Evolutionary conservation across 2,888 invertebrate genomes (phyloP), one percentile per base, ranked within the genome.

Genomic region (Diogma glabrata): DNA sequence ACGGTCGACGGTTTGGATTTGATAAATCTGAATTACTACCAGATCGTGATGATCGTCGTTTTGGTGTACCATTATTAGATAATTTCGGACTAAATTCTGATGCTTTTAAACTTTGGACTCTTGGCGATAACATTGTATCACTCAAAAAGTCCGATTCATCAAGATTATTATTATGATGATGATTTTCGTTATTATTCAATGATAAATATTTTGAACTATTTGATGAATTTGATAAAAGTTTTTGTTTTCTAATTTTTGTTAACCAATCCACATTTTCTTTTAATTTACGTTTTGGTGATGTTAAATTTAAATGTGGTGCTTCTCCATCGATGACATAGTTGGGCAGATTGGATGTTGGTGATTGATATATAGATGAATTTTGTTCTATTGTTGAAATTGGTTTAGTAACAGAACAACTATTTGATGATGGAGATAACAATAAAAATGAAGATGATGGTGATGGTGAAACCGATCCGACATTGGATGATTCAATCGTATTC

Each of bases 261-360:
- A 87, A 64, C 87, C 87, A 87, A 64, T 87, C 81, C 0, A 80
- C 73, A 55, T 80, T 77, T 48, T 78, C 77, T 54, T 75, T 78
- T 24, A 72, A 72, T 56, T 75, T 75, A 53, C 80, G 80, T 24
- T 75, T 76, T 0, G 87, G 86, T 0, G 87, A 86, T 73, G 79
- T 79, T 8, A 66, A 61, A 33, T 77, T 69, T 49, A 85, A 64
- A 64, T 87, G 87, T 0, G 88, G 88, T 0, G 87, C 87, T 30
- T 80, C 81, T 1, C 88, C 88, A 58, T 82, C 80, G 12, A 81
- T 57, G 0, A 86, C 85, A 60, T 76, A 89, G 69, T 89, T 83
- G 0, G 89, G 89, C 54, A 89, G 65, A 63, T 87, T 80, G 14
- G 75, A 73, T 0, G 84, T 84, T 0, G 84, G 84, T 2, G 84